phyloP scores from a whole-genome alignment of 2,113 vertebrate species.

The Grammomys surdaster region DNA sequence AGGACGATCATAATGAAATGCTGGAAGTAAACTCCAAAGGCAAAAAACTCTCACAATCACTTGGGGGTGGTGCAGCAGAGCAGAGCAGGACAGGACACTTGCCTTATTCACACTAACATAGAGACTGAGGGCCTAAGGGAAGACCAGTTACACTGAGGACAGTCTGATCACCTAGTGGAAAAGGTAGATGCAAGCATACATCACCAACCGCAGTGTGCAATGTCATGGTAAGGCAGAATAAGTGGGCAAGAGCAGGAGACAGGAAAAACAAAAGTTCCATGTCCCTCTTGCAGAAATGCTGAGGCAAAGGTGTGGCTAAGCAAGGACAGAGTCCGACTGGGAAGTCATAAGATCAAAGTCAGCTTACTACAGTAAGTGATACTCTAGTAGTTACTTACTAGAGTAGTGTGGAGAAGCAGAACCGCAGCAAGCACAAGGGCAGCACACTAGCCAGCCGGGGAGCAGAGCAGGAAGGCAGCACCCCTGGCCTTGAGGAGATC shows the following conservation, averaged over 20 bases:
- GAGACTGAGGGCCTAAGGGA: too few relatives aligned
- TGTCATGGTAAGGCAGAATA: background rate
- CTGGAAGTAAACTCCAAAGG: too few relatives aligned
- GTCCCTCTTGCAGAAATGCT: background rate
- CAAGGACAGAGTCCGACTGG: background rate
- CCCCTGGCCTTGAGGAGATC: background rate
- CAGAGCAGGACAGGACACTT: too few relatives aligned
- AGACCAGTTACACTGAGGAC: background rate
- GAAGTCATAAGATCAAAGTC: background rate
- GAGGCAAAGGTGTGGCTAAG: too few relatives aligned
- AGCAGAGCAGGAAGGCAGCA: too few relatives aligned
- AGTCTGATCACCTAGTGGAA: background rate
- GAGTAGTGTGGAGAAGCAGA: background rate
- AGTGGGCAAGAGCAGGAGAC: background rate
- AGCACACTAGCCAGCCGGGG: background rate
- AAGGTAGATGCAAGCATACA: background rate
- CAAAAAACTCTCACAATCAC: too few relatives aligned
- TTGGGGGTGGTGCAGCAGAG: too few relatives aligned
- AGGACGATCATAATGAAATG: too few relatives aligned
- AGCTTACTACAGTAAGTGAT: fast-evolving
- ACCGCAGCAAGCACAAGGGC: background rate
- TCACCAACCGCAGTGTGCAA: background rate
- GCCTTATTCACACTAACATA: background rate
- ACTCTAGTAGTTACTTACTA: too few relatives aligned
- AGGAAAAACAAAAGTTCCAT: background rate